Evolutionary conservation across 37 sponge, comb jelly and placozoan species (phyloP).

Genomic region (Aplysina aerophoba): DNA sequence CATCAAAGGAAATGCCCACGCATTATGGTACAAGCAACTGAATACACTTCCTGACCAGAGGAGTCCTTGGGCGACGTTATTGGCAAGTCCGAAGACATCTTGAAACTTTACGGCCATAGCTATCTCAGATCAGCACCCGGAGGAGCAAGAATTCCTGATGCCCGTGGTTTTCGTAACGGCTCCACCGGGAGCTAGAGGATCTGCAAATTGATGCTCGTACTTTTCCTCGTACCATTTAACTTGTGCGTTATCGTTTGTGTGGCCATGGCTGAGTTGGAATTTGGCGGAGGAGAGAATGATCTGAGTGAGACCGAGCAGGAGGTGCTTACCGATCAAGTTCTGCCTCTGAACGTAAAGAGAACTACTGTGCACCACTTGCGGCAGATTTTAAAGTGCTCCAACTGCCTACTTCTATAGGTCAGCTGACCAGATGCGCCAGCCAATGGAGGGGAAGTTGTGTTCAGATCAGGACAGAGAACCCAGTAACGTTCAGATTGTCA

Average conservation of each 20-base stretch:
- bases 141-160: background rate
- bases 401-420: conserved; percentile 4
- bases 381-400: background rate
- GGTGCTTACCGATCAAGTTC: background rate
- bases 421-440: conserved; percentile 30
- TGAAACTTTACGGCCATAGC: background rate
- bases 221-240: background rate
- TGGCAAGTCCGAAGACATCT: background rate
- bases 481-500: background rate
- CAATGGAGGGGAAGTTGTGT: conserved; percentile 13
- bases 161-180: background rate
- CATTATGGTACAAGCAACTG: no score
- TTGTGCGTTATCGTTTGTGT: background rate
- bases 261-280: background rate
- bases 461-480: conserved; percentile 25
- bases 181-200: background rate
- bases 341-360: conserved; percentile 31
- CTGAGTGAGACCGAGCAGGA: background rate
- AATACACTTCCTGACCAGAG: no score
- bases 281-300: background rate
- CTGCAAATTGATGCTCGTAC: background rate
- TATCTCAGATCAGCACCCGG: background rate
- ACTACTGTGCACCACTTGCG: background rate
- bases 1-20: no score
- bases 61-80: background rate